Percentiles rank a stretch among this genome's conserved stretches.
phyloP scores from a whole-genome alignment of 2,113 vertebrate species.

The Oncorhynchus clarkii region DNA sequence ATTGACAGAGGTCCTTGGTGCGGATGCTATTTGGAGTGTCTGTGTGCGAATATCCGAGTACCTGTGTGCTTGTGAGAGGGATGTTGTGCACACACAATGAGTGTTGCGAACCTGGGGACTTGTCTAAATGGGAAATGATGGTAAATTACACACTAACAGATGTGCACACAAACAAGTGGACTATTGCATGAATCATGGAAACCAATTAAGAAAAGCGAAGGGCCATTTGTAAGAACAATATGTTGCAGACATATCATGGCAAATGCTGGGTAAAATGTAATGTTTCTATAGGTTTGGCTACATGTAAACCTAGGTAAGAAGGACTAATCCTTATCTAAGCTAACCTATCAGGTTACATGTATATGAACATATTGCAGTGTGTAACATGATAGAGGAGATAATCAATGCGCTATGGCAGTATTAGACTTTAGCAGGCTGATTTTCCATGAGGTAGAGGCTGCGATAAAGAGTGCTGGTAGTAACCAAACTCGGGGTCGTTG shows the following conservation, averaged over 20 bases:
- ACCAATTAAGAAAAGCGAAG: conserved; percentile 43
- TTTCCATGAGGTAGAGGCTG: not conserved
- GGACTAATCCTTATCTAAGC: not conserved
- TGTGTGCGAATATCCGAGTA: conserved; percentile 22
- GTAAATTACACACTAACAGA: conserved; percentile 66
- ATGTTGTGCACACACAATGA: conserved; percentile 21
- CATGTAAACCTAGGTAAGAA: conserved; percentile 2
- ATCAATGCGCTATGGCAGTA: not conserved
- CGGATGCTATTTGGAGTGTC: conserved; percentile 35
- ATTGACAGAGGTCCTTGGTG: conserved; percentile 49
- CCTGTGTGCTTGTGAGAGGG: conserved; percentile 23
- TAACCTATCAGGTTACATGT: conserved; percentile 24
- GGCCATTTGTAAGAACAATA: conserved; percentile 11
- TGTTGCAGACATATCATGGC: not conserved
- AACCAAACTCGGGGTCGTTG: conserved; percentile 5
- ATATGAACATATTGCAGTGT: not conserved
- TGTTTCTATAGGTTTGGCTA: conserved; percentile 19
- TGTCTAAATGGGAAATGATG: conserved; percentile 52
- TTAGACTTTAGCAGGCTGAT: not conserved
- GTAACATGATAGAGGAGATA: not conserved
- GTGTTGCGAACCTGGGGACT: conserved; percentile 49
- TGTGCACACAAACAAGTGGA: conserved; percentile 53
- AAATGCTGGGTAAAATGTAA: not conserved
- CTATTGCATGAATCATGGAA: conserved; percentile 43
- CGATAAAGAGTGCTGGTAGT: conserved; percentile 1